phyloP scores from a whole-genome alignment of 2,888 invertebrate species.

The Steinernema scapterisci region DNA sequence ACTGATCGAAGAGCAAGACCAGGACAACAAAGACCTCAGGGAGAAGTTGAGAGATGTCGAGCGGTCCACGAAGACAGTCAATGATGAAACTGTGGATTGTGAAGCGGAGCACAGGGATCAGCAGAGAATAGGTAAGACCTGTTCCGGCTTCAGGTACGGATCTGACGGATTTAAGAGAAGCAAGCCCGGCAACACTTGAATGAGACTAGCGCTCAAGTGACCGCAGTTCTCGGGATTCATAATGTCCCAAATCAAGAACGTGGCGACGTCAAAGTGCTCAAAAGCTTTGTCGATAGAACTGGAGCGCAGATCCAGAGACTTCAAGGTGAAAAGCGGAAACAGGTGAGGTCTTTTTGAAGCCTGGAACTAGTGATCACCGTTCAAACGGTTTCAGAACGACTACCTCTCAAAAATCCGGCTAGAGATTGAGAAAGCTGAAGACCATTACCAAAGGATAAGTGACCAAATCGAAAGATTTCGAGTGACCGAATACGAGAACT shows the following conservation, averaged over 20 bases:
- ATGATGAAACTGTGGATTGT: background rate
- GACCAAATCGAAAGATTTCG: background rate
- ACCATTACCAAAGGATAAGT: background rate
- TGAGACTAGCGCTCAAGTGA: background rate
- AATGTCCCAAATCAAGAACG: background rate
- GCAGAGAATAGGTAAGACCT: background rate
- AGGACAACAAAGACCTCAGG: background rate
- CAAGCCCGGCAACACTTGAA: background rate
- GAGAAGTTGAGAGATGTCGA: background rate
- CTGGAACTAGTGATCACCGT: background rate
- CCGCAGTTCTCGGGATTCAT: background rate
- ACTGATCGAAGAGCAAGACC: background rate
- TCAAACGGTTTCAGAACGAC: slow-evolving; percentile 13
- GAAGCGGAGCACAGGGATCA: background rate
- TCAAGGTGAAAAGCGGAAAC: background rate
- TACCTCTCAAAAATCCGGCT: background rate
- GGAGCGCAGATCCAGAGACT: background rate
- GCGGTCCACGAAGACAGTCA: background rate
- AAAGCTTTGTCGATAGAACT: background rate
- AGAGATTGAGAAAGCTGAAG: background rate
- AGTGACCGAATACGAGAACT: background rate
- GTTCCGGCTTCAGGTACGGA: background rate
- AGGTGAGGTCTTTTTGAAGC: background rate
- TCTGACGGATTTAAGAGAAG: background rate
- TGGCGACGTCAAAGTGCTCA: background rate